Percentiles rank a stretch among this genome's conserved stretches.
Evolutionary conservation across 2,113 vertebrate species (phyloP).

Genomic region (Ctenodactylus gundi): DNA sequence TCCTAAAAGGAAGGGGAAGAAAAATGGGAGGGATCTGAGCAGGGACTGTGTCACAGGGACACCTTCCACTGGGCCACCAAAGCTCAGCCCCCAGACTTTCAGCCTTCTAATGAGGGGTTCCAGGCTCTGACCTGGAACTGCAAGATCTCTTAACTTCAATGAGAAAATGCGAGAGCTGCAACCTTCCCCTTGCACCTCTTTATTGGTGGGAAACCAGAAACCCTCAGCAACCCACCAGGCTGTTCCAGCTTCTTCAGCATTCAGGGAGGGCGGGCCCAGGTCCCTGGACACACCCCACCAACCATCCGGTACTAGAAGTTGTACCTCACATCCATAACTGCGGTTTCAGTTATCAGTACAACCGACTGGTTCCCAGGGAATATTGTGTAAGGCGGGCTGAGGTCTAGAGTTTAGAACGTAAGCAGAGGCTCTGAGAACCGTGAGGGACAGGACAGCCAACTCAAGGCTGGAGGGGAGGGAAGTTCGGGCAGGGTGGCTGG

Average conservation of each 20-base stretch:
- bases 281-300: background rate
- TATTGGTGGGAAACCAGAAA: background rate
- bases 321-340: conserved; percentile 7
- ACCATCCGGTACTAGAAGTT: background rate
- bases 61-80: background rate
- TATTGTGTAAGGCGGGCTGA: conserved; percentile 24
- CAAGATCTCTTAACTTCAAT: background rate
- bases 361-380: conserved; percentile 29
- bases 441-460: conserved; percentile 32
- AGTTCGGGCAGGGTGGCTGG: conserved; percentile 62
- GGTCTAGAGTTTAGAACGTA: conserved; percentile 34
- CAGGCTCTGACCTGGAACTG: background rate
- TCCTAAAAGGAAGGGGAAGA: conserved; percentile 63
- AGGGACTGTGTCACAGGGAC: conserved; percentile 29
- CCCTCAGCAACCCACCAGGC: background rate
- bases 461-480: conserved; percentile 51
- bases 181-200: conserved; percentile 16
- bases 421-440: conserved; percentile 22
- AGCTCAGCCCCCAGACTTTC: conserved; percentile 1
- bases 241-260: background rate
- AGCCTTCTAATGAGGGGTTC: background rate
- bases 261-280: background rate
- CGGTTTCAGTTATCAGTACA: conserved; percentile 17
- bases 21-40: conserved; percentile 46
- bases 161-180: background rate